Evolutionary conservation across 2,888 invertebrate genomes (phyloP), one percentile per base, ranked within the genome.

Genomic region (Actias luna): DNA sequence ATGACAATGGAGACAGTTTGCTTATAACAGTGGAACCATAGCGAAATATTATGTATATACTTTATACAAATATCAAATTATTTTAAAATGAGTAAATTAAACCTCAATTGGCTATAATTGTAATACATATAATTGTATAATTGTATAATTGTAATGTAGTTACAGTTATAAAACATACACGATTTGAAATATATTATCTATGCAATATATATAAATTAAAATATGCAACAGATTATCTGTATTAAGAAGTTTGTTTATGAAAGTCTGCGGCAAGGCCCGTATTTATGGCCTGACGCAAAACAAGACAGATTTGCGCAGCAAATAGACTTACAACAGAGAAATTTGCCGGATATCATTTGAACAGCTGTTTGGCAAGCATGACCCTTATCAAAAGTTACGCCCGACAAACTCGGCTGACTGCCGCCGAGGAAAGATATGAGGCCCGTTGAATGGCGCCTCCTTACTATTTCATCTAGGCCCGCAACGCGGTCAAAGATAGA

Each of bases 331-430:
- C 69, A 73, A 78, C 75, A 73, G 66, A 73, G 70, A 71, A 76
- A 75, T 75, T 74, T 67, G 65, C 73, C 73, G 76, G 77, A 79
- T 80, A 80, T 81, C 79, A 82, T 80, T 75, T 62, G 65, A 58
- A 35, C 46, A 61, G 65, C 67, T 82, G 81, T 84, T 85, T 82
- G 82, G 82, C 80, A 80, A 80, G 76, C 78, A 69, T 76, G 79
- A 83, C 83, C 84, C 83, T 81, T 77, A 83, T 85, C 82, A 79
- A 73, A 64, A 69, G 65, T 65, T 52, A 62, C 63, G 63, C 12
- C 55, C 58, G 35, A n/a, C 62, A 61, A 52, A 36, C 59, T 39
- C 57, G 60, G 65, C 63, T 55, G 63, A 62, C 60, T 67, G 61
- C 59, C 66, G 36, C 64, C 59, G 16, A 59, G 14, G 27, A 35